Evolutionary conservation across 2,113 vertebrate species (phyloP), one percentile per base, ranked within the genome.

Genomic region (Semnornis frantzii): DNA sequence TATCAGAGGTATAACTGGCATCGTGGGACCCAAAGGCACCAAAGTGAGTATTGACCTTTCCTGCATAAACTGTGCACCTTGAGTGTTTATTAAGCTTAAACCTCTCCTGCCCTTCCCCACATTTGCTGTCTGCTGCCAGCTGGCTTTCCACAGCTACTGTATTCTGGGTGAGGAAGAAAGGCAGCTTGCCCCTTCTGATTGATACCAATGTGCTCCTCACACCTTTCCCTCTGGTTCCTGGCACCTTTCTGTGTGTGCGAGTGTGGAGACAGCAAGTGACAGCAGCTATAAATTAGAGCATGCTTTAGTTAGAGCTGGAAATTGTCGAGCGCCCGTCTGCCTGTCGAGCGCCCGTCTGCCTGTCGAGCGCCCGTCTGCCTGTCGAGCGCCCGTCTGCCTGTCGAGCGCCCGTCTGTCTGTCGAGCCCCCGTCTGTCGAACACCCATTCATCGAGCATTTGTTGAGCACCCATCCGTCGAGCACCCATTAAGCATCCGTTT

Each of bases 21-120:
- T 99, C 96, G 95, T 97, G 94, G 99, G 99, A 50, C 57, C 95
- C 76, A 99, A 99, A 97, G 99, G 99, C 75, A 98, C 98, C 86
- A 98, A 97, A 97, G 99, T 99, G 96, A 98, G 98, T 97, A 93
- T 90, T 66, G 82, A 50, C 6, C 4, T 65, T 59, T 39, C 11
- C 25, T 66, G 10, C 48, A 18, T 79, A 34, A 54, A 54, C 62
- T 3, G 2, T 60, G 15, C 6, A 24, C 2, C 15, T 16, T 37
- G 21, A 28, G 66, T 33, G 2, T 50, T 82, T 88, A 68, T 30
- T 73, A 82, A 73, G 14, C 16, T 79, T 85, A 89, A 44, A 37
- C 24, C 27, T 24, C 15, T 85, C 12, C 4, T 62, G 76, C 46
- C 15, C 2, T 12, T 2, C 6, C 9, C 19, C n/a, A 8, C 24